Base-by-base conservation (phyloP, 2,888 invertebrate genomes). In the Pasiphila rectangulata region DNA sequence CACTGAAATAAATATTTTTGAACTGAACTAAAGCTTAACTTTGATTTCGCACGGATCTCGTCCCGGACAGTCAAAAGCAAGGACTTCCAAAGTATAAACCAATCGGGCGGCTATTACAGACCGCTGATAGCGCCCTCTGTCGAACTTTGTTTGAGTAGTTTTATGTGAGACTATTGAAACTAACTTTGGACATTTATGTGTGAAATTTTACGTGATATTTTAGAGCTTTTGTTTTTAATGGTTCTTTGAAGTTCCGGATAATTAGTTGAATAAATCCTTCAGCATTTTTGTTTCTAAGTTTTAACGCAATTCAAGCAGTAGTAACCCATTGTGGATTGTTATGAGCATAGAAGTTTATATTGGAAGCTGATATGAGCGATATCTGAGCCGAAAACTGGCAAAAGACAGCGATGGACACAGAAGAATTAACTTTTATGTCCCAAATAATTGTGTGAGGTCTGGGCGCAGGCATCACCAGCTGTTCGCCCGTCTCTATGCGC, bases 91-190 rank as follows among this genome's bases (percentile, higher is more conserved):
- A 69, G 62, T 72, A 67, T 64, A 65, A 79, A 75, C 74, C 73
- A 62, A 82, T 83, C 75, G 69, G n/a, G 55, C 62, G 55, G 69
- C 72, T 67, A 74, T 78, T 80, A 79, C 63, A 59, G 43, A 46
- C 63, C 56, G 55, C 68, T 67, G 80, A 83, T 81, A 82, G 75
- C 70, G 69, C 66, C 41, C 52, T 51, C 53, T 62, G 64, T 57
- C 50, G 42, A 56, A 64, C 56, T 68, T 69, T 63, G 61, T 60
- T 63, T 60, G 64, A 67, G 63, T 60, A 63, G 61, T 67, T 72
- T 64, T 62, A 64, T 70, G 65, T 57, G 59, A 59, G 59, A 61
- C 53, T 51, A 53, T 64, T 55, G 38, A 51, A 39, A 53, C 47
- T 46, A 59, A 59, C 53, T 56, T 59, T 44, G 25, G 48, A 50